These are phyloP conservation scores for Octomys mimax DNA, from an alignment of 2,797 vertebrate genomes.

Conservation along the genomic window DNA sequence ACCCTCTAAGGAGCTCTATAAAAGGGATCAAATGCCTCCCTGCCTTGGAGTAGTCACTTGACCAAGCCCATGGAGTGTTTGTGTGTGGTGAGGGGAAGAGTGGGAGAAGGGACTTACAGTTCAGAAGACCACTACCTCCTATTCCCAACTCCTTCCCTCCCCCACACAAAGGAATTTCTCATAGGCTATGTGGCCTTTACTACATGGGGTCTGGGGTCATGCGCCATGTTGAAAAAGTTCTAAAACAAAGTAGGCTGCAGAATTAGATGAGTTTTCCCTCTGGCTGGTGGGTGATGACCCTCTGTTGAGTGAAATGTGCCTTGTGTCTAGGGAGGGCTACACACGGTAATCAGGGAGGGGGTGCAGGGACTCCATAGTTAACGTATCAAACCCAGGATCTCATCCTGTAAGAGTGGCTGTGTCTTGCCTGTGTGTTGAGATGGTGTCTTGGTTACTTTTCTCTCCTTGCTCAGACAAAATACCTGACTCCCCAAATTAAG, in stretches of 20 bases:
- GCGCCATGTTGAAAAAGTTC: background rate
- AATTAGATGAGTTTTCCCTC: background rate
- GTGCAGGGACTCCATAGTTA: background rate
- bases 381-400: background rate
- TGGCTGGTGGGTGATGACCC: background rate
- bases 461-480: too few species aligned
- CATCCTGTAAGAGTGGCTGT: background rate
- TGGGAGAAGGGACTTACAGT: too few species aligned
- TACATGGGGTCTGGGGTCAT: background rate
- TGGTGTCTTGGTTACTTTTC: too few species aligned
- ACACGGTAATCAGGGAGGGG: background rate
- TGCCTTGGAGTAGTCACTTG: background rate
- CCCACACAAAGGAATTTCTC: background rate
- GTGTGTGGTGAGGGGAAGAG: background rate
- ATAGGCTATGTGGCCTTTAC: background rate
- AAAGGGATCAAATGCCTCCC: background rate
- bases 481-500: too few species aligned
- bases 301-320: background rate
- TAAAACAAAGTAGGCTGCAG: background rate
- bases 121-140: background rate
- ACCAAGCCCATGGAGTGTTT: background rate
- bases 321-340: background rate
- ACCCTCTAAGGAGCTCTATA: background rate
- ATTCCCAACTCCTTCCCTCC: background rate
- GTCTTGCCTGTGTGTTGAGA: slow-evolving; percentile 3